These are phyloP conservation scores for Spea hammondii DNA, from an alignment of 2,797 vertebrate species.

Conservation along the genomic window DNA sequence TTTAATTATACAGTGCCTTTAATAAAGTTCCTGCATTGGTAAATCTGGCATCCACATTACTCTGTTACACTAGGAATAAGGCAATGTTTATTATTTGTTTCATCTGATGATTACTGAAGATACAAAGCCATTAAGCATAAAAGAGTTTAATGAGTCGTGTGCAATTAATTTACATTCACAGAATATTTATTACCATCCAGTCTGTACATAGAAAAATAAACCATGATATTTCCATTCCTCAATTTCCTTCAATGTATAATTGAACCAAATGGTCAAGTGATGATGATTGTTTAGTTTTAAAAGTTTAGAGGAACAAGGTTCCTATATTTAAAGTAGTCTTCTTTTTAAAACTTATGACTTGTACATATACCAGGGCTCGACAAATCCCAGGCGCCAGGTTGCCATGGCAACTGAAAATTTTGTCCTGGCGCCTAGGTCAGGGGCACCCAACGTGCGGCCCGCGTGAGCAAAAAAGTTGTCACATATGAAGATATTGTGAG, in stretches of 20 bases:
- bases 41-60: neutral
- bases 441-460: too few species aligned
- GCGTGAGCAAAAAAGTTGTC: too few species aligned
- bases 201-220: neutral
- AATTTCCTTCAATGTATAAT: neutral
- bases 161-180: slow-evolving; percentile 3
- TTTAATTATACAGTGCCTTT: neutral
- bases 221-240: neutral
- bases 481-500: too few species aligned
- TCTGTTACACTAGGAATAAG: neutral
- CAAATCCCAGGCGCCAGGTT: too few species aligned
- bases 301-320: too few species aligned
- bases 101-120: slow-evolving; percentile 1
- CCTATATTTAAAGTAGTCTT: too few species aligned
- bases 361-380: too few species aligned
- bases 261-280: neutral
- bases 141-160: slow-evolving; percentile 5
- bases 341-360: too few species aligned
- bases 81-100: slow-evolving; percentile 5
- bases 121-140: slow-evolving; percentile 4
- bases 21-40: neutral
- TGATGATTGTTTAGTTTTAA: too few species aligned
- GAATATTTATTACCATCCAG: slow-evolving; percentile 1
- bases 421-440: too few species aligned
- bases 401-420: too few species aligned